phyloP scores from a whole-genome alignment of 2,113 vertebrate genomes.

The Synodontis membranacea region DNA sequence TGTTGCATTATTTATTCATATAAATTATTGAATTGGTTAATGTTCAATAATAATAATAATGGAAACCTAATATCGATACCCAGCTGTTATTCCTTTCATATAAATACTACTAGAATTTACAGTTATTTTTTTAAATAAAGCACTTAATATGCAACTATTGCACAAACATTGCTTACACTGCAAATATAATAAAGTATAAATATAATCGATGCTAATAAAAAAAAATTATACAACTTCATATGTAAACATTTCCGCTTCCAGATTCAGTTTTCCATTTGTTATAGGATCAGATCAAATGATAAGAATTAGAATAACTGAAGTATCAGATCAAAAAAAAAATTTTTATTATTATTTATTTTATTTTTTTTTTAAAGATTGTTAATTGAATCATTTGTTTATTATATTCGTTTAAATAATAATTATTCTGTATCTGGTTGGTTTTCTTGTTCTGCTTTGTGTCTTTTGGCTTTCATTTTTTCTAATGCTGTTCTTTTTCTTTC shows the following conservation, averaged over 20 bases:
- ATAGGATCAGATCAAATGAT: too few species aligned
- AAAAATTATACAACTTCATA: not conserved
- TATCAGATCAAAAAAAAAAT: not conserved
- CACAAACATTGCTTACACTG: too few species aligned
- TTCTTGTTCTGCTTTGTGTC: not conserved
- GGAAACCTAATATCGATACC: not conserved
- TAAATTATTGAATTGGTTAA: not conserved
- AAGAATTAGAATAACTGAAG: too few species aligned
- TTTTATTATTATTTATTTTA: too few species aligned
- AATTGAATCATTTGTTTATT: not conserved
- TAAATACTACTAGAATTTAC: too few species aligned
- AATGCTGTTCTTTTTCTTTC: not conserved
- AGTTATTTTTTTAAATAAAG: too few species aligned
- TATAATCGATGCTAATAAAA: not conserved
- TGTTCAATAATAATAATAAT: not conserved
- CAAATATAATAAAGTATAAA: not conserved
- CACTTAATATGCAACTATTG: too few species aligned
- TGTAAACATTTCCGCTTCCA: too few species aligned
- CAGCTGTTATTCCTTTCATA: too few species aligned
- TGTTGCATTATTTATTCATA: not conserved
- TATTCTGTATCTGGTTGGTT: not conserved
- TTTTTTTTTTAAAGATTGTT: not conserved
- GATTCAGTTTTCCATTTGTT: too few species aligned
- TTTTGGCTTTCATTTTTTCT: not conserved
- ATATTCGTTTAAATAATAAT: not conserved